phyloP scores from a whole-genome alignment of 2,797 vertebrate species.

The Apogon talboti region DNA sequence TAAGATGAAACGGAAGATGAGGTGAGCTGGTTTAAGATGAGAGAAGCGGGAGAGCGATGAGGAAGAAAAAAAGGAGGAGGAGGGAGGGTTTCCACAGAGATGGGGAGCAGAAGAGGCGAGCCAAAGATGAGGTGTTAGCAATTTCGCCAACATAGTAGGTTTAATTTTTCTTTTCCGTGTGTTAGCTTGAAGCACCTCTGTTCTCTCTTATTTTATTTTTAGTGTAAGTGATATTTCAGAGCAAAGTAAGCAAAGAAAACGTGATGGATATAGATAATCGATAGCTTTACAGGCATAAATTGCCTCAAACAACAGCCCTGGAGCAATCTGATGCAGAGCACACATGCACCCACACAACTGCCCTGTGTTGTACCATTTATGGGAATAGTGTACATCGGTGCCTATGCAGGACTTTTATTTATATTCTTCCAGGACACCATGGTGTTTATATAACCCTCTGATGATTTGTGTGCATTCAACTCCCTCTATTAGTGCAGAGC shows the following conservation, averaged over 20 bases:
- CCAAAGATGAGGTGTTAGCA: neutral
- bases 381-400: slow-evolving; percentile 16
- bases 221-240: neutral
- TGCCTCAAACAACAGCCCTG: slow-evolving; percentile 35
- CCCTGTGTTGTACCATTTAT: slow-evolving; percentile 26
- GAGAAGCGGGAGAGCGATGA: neutral
- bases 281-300: slow-evolving; percentile 44
- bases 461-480: slow-evolving; percentile 35
- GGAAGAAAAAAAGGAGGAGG: neutral
- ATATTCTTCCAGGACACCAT: slow-evolving; percentile 25
- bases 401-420: slow-evolving; percentile 20
- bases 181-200: neutral
- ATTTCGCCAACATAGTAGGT: neutral
- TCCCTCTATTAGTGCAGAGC: slow-evolving; percentile 31
- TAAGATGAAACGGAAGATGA: slow-evolving; percentile 51
- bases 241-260: neutral
- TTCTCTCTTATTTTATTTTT: neutral
- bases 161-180: too few relatives aligned
- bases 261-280: slow-evolving; percentile 39
- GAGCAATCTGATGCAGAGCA: slow-evolving; percentile 31
- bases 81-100: neutral
- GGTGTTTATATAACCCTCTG: slow-evolving; percentile 61
- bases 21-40: slow-evolving; percentile 24
- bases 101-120: neutral
- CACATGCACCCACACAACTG: slow-evolving; percentile 20